Evolutionary conservation across 1,140 invertebrate species (phyloP).

Genomic region (Gryllus bimaculatus): DNA sequence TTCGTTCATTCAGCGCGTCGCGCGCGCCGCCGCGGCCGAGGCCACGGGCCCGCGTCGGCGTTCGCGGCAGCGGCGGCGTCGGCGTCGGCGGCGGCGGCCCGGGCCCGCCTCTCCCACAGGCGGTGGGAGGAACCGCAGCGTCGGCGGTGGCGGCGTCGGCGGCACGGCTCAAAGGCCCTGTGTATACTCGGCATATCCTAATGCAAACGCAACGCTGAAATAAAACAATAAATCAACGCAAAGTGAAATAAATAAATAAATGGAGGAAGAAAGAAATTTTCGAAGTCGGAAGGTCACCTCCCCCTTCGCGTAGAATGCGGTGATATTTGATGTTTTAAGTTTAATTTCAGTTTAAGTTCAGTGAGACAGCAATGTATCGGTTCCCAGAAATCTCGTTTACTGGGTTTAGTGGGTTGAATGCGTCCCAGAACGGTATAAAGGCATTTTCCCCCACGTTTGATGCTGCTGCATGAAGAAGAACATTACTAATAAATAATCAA

Average conservation of each 20-base stretch:
- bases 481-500: neutral
- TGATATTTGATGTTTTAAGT: constrained; percentile 6
- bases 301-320: neutral
- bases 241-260: constrained; percentile 6
- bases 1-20: neutral
- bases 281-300: constrained; percentile 2
- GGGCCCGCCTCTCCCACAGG: neutral
- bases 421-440: constrained; percentile 3
- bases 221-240: constrained; percentile 1
- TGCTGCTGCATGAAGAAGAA: neutral
- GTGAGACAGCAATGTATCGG: neutral
- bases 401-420: neutral
- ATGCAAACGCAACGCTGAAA: neutral
- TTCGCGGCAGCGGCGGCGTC: neutral
- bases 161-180: neutral
- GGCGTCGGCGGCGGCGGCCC: neutral
- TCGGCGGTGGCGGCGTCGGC: too few species aligned
- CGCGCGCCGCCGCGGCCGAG: too few species aligned
- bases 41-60: neutral
- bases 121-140: neutral
- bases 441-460: neutral
- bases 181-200: neutral
- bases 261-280: constrained; percentile 5
- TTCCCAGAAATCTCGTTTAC: neutral
- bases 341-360: neutral